These are phyloP conservation scores for Sylvia borin DNA, from an alignment of 2,797 vertebrate species.

Conservation along the genomic window DNA sequence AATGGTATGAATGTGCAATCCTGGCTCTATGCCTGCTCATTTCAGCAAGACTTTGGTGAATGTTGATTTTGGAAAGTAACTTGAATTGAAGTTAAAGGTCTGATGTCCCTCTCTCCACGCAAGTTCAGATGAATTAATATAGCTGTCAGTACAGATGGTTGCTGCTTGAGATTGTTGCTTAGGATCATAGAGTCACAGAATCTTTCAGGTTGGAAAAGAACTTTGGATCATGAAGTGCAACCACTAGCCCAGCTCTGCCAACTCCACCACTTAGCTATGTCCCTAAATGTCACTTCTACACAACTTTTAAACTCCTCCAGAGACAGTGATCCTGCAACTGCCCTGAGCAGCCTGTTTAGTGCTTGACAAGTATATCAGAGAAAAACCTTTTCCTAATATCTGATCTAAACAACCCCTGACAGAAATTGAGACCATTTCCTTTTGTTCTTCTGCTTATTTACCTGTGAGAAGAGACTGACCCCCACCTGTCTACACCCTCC, in stretches of 20 bases:
- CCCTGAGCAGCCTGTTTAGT: neutral
- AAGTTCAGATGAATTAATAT: neutral
- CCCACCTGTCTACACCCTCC: neutral
- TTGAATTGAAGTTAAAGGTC: neutral
- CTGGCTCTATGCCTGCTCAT: neutral
- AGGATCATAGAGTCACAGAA: neutral
- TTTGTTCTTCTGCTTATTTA: neutral
- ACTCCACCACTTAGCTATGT: neutral
- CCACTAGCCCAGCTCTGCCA: neutral
- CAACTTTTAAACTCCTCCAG: neutral
- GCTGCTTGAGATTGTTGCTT: neutral
- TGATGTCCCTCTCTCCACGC: neutral
- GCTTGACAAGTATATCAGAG: neutral
- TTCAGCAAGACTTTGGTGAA: slow-evolving; percentile 1
- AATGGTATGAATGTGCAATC: neutral
- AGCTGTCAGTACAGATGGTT: neutral
- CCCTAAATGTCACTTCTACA: neutral
- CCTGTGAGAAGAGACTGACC: neutral
- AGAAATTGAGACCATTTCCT: neutral
- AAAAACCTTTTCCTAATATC: neutral
- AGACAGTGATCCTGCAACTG: neutral
- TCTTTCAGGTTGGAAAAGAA: neutral
- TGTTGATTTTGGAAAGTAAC: slow-evolving; percentile 18
- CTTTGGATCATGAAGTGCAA: neutral
- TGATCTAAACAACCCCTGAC: neutral